These are phyloP conservation scores for Pungitius pungitius DNA, from an alignment of 2,113 vertebrate genomes.

Conservation along the genomic window DNA sequence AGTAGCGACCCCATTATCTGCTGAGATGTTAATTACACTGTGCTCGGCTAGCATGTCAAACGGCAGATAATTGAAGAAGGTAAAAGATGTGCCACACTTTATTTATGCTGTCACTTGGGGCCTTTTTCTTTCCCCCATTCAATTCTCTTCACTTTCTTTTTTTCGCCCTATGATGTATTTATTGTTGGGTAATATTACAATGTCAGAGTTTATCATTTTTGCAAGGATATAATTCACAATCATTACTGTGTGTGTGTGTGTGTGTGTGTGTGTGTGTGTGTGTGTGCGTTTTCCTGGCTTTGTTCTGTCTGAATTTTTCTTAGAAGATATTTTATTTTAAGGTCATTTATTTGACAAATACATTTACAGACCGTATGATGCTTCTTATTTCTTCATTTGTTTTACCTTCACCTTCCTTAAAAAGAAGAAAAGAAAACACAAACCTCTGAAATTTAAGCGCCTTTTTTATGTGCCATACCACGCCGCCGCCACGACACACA, in stretches of 20 bases:
- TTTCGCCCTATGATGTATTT: conserved; percentile 68
- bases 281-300: neutral
- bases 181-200: conserved; percentile 73
- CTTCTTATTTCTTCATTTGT: neutral
- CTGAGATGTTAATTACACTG: conserved; percentile 85
- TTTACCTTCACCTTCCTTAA: neutral
- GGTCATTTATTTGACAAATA: conserved; percentile 1
- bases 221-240: conserved; percentile 63
- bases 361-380: neutral
- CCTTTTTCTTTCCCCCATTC: conserved; percentile 14
- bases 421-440: neutral
- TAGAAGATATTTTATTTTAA: conserved; percentile 9
- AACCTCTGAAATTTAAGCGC: neutral
- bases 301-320: conserved; percentile 5
- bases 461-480: too few relatives aligned
- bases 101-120: conserved; percentile 81
- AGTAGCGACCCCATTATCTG: conserved; percentile 85
- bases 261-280: neutral
- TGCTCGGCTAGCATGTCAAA: conserved; percentile 84
- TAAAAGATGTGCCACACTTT: conserved; percentile 82
- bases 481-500: too few relatives aligned
- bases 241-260: conserved; percentile 29
- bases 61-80: conserved; percentile 85
- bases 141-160: conserved; percentile 20
- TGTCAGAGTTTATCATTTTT: conserved; percentile 73